Base-by-base conservation (phyloP, 2,113 vertebrate genomes). In the Sorex araneus region DNA sequence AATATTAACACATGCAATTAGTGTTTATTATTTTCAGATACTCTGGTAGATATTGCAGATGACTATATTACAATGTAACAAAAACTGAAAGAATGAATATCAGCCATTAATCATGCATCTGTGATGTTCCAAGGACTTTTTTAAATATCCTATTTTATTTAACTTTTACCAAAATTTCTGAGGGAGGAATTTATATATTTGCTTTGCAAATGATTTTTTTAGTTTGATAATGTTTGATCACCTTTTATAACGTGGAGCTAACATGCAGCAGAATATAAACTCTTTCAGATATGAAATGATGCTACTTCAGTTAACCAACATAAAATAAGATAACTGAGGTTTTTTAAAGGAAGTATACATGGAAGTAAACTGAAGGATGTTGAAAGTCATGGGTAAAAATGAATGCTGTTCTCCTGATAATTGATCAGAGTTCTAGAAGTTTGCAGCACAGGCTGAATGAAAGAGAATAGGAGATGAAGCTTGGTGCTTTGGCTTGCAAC, bases 1-100 rank as follows among this genome's bases (percentile, higher is more conserved):
- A 78, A 77, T 78, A 57, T n/a, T 74, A 89, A 93, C 13, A 83
- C 11, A n/a, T 77, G 88, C 80, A 80, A 32, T 71, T 70, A 78
- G 2, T 87, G 6, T 81, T 73, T 78, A 67, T 94, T 89, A 60
- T 90, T 84, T 88, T 76, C 21, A 76, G 63, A 87, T 7, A 43
- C 1, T 83, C 6, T 84, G n/a, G 28, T 66, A 85, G 45, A 86
- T 79, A 27, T 82, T 90, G 18, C 12, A 78, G 9, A 40, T 77
- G 84, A 90, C 87, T 81, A 27, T n/a, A 34, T 84, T 73, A 60
- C 8, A 64, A 47, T 76, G 23, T 67, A 43, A 63, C 84, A 8
- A 71, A 32, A 87, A 3, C 28, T 84, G 6, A 19, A 30, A 32
- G n/a, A 60, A 50, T 90, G 9, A 15, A 60, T 80, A 83, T 43